These are phyloP conservation scores for Thymelicus sylvestris DNA, from an alignment of 2,888 invertebrate genomes.

Conservation along the genomic window DNA sequence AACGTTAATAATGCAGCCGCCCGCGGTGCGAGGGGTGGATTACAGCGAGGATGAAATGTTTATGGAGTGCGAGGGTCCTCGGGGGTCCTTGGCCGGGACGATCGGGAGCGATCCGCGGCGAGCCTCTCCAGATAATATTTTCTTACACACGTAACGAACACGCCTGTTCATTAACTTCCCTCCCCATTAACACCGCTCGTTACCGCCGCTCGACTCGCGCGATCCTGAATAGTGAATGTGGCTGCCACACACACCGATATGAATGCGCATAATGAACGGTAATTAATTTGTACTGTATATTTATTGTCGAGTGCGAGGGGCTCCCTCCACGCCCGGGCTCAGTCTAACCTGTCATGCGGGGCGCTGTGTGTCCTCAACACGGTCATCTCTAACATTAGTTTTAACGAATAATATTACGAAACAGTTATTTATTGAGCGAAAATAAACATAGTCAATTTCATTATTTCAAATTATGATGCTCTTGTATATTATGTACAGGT, in stretches of 20 bases:
- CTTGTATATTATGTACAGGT: no score
- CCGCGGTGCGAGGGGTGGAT: constrained; percentile 25
- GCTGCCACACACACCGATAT: background rate
- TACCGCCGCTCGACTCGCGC: no score
- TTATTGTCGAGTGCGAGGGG: no score
- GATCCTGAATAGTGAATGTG: no score
- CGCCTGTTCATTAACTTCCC: background rate
- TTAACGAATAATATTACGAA: no score
- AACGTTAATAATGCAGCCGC: constrained; percentile 27
- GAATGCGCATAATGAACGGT: background rate
- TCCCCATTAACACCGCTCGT: background rate
- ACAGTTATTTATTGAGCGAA: no score
- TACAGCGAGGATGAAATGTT: constrained; percentile 23
- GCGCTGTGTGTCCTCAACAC: no score
- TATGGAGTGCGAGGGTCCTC: constrained; percentile 13
- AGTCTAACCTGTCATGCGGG: no score
- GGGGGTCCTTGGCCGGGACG: background rate
- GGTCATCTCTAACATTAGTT: no score
- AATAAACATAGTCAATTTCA: no score
- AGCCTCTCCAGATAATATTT: constrained; percentile 24
- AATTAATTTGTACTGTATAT: background rate
- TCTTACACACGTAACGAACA: constrained; percentile 24
- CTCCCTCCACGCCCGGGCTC: no score
- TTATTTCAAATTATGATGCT: no score
- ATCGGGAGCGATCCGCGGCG: constrained; percentile 14